Base-by-base conservation (phyloP, 2,113 vertebrate species). In the Scopus umbretta region DNA sequence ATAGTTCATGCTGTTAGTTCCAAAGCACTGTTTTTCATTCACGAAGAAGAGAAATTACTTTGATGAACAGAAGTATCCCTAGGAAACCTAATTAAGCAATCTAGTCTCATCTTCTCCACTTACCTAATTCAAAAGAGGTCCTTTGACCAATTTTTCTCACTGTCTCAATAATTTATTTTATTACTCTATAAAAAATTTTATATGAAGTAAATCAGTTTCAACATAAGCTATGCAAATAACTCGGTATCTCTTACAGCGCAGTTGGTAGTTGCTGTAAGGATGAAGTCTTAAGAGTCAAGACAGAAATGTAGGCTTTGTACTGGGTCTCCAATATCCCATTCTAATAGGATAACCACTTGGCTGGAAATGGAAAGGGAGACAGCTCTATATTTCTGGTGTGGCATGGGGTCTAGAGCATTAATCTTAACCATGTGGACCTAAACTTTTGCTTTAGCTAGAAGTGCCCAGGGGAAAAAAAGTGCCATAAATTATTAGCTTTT, bases 381-480 rank as follows among this genome's bases (percentile, higher is more conserved):
- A 72, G 10, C 11, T 90, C 19, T 13, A 2, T 65, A 49, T 65
- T 92, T 68, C 43, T 73, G 16, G 9, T 26, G 8, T 78, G 16
- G 2, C 11, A 22, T 52, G 7, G 10, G 11, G 9, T 52, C 67
- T 43, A 36, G 4, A 72, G 18, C 34, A 72, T 26, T 74, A 79
- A 81, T 89, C 2, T 38, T 84, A 55, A 40, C 16, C 5, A 25
- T 5, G 6, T 17, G 18, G 20, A 55, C 8, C 3, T 80, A 80
- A 85, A 65, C 2, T 68, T 81, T 56, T 79, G 5, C 2, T 90
- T 81, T 87, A 68, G 4, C 6, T 52, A 55, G 29, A 75, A 90
- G 62, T 34, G 10, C 1, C 15, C 1, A 21, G 47, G 47, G 10
- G 5, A 6, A 29, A 45, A 7, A 15, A 10, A 53, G 2, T 10